A percentile compares a stretch with the other conserved stretches of the same genome.
These are phyloP conservation scores for Xestia xanthographa DNA, from an alignment of 2,888 invertebrate species.

Conservation along the genomic window DNA sequence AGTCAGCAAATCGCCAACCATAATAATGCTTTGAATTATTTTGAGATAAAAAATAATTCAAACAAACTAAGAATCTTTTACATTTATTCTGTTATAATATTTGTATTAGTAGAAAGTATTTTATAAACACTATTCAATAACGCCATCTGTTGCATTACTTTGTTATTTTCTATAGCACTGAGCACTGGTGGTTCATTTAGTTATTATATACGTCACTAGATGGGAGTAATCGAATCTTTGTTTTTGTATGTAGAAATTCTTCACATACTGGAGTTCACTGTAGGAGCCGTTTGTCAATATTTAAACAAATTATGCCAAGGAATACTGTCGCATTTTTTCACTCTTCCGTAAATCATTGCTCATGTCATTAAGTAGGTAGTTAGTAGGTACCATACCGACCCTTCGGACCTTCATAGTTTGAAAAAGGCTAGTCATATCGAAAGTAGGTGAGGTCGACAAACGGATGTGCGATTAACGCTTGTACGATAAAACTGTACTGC, in stretches of 20 bases:
- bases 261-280: not conserved
- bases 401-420: no score
- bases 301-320: not conserved
- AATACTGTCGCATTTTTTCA: not conserved
- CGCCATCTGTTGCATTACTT: not conserved
- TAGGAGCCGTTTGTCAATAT: not conserved
- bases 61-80: not conserved
- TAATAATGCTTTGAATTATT: not conserved
- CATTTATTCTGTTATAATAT: not conserved
- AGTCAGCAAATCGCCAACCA: not conserved
- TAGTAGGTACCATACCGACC: no score
- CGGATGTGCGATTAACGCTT: no score
- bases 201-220: conserved; percentile 16
- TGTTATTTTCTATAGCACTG: not conserved
- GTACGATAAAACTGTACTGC: no score
- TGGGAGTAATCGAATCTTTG: not conserved
- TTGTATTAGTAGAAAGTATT: not conserved
- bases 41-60: not conserved
- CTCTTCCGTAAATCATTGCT: not conserved
- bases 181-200: not conserved
- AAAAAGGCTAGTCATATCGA: no score
- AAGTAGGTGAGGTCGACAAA: no score
- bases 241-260: not conserved
- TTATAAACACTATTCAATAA: not conserved
- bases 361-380: no score